These are phyloP conservation scores for Darevskia nairensis DNA, from an alignment of 2,797 vertebrate species.

Conservation along the genomic window DNA sequence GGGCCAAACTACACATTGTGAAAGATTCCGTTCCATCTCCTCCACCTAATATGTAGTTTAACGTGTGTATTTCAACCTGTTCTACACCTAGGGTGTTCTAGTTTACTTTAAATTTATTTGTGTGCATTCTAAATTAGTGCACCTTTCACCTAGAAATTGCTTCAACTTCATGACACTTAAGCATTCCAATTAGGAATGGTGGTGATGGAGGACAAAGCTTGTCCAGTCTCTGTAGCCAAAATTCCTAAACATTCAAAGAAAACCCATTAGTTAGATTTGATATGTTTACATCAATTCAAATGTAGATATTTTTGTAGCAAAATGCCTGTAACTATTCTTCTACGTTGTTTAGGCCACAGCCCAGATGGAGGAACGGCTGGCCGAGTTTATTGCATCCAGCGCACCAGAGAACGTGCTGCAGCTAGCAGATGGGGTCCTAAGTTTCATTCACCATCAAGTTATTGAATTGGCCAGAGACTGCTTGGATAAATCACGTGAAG, in stretches of 20 bases:
- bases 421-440: slow-evolving; percentile 93
- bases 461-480: slow-evolving; percentile 96
- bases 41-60: not conserved
- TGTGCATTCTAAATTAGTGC: not conserved
- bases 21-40: too few species aligned
- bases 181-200: not conserved
- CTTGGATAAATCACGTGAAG: slow-evolving; percentile 92
- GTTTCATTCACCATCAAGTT: slow-evolving; percentile 98
- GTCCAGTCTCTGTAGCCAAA: not conserved
- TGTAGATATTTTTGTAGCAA: slow-evolving; percentile 23
- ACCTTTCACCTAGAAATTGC: slow-evolving; percentile 19
- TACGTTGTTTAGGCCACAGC: slow-evolving; percentile 89
- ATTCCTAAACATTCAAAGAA: not conserved
- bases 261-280: slow-evolving; percentile 2
- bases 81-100: not conserved
- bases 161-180: slow-evolving; percentile 15
- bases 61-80: not conserved
- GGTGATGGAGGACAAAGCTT: not conserved
- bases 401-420: slow-evolving; percentile 89
- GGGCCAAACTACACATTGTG: too few species aligned
- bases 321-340: slow-evolving; percentile 38
- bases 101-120: slow-evolving; percentile 32
- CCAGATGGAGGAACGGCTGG: slow-evolving; percentile 96
- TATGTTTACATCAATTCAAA: not conserved
- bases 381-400: slow-evolving; percentile 89